Base-by-base conservation (phyloP, 2,888 invertebrate genomes). In the Serripes groenlandicus region DNA sequence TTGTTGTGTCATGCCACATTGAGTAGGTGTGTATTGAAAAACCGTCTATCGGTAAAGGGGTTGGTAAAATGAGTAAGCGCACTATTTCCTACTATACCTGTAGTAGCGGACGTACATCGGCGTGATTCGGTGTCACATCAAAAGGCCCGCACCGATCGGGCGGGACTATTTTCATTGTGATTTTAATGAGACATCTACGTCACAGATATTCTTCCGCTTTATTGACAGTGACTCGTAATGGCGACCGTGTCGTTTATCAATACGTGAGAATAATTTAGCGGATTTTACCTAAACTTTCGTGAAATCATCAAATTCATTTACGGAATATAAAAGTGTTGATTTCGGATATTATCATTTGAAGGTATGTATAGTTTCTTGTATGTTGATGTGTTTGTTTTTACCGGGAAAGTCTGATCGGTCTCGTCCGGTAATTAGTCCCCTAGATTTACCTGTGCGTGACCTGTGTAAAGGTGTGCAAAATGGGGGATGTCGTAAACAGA, bases 51-150 rank as follows among this genome's bases (percentile, higher is more conserved):
- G 21, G 34, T 62, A 26, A 62, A 32, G 26, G 32, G 28, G 62
- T n/a, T n/a, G 62, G 62, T 28, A 9, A 71, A 52, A 76, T 76
- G 76, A 76, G 76, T 76, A 76, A 76, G 23, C 42, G 86, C 23
- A 78, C 84, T 86, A 86, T 56, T 82, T 86, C 73, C 71, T 86
- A 86, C 86, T 86, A 86, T 74, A 84, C 86, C 81, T 84, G 84
- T 86, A 86, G 86, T 86, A 86, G 86, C 86, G 86, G 82, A 86
- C 21, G 72, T 32, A 68, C 66, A 72, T 77, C 72, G 1, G 28
- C 28, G 60, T 79, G 71, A 75, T 71, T 81, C 69, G 76, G 28
- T 35, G 35, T 15, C 2, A 56, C 32, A 32, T 54, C 71, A 66
- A 66, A n/a, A 66, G 66, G 7, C 9, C 18, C 26, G 56, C 56